Percentiles rank a stretch among this genome's conserved stretches.
These are phyloP conservation scores for Berghia stephanieae DNA, from an alignment of 1,140 invertebrate genomes.

Conservation along the genomic window DNA sequence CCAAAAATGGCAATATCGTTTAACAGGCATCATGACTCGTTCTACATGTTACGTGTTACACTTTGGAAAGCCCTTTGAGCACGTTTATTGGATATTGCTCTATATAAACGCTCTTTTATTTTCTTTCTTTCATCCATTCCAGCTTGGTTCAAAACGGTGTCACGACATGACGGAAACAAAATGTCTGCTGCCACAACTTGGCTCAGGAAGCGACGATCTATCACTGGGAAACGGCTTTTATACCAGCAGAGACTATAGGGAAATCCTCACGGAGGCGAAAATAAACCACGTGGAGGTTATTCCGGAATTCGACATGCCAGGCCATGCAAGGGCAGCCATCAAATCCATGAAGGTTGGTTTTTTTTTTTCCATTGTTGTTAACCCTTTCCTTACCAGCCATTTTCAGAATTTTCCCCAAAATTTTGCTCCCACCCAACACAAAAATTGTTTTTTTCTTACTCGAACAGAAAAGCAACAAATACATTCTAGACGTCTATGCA, in stretches of 20 bases:
- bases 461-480: too few species aligned
- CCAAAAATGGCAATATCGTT: too few species aligned
- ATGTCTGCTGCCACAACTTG: slow-evolving; percentile 53
- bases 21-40: too few species aligned
- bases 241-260: slow-evolving; percentile 48
- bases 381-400: too few species aligned
- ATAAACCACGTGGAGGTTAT: slow-evolving; percentile 54
- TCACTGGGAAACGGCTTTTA: slow-evolving; percentile 47
- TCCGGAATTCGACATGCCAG: slow-evolving; percentile 64
- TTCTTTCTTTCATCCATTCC: background rate
- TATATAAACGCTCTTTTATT: background rate
- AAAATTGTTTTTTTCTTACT: too few species aligned
- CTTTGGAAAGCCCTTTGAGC: too few species aligned
- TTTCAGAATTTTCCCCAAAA: too few species aligned
- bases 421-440: too few species aligned
- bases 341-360: slow-evolving; percentile 45
- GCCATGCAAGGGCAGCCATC: slow-evolving; percentile 58
- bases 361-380: too few species aligned
- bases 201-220: slow-evolving; percentile 49
- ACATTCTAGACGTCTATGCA: too few species aligned
- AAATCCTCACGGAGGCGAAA: slow-evolving; percentile 50
- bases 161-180: slow-evolving; percentile 47
- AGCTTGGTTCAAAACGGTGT: slow-evolving; percentile 55
- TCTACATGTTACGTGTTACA: too few species aligned
- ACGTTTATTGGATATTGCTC: background rate